Conservation (phyloP, 2,113 vertebrate species). For the Bagarius yarrelli region DNA sequence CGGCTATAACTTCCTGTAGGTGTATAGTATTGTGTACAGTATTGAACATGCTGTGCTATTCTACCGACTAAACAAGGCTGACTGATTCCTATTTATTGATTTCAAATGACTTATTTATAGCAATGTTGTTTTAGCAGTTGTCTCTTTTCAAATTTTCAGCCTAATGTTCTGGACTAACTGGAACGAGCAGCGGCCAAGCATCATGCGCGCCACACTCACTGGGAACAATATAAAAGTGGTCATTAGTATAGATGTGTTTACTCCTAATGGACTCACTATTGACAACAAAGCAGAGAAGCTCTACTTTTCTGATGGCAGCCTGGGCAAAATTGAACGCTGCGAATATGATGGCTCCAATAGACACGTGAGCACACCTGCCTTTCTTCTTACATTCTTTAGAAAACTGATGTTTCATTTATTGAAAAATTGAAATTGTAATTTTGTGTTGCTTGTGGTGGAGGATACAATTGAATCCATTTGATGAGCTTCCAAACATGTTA, state of each 20-base stretch:
- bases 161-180: slow-evolving; percentile 99
- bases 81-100: slow-evolving; percentile 10
- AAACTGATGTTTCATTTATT: neutral
- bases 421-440: neutral
- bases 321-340: slow-evolving; percentile 94
- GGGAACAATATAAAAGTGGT: slow-evolving; percentile 90
- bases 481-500: too few relatives aligned
- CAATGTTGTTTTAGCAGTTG: slow-evolving; percentile 16
- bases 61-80: neutral
- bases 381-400: neutral
- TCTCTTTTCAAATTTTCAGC: slow-evolving; percentile 63
- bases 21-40: slow-evolving; percentile 13
- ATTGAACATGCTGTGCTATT: neutral
- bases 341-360: slow-evolving; percentile 94
- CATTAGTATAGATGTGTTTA: slow-evolving; percentile 87
- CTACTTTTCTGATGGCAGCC: slow-evolving; percentile 93
- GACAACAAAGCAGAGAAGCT: slow-evolving; percentile 93
- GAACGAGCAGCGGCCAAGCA: slow-evolving; percentile 96
- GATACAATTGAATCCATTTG: neutral
- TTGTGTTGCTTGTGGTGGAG: neutral
- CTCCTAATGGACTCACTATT: slow-evolving; percentile 93
- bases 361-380: slow-evolving; percentile 79
- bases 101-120: slow-evolving; percentile 3
- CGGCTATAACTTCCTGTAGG: slow-evolving; percentile 13
- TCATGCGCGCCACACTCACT: slow-evolving; percentile 89